Percentiles rank a stretch among this genome's conserved stretches.
These are phyloP conservation scores for Xestoiulus laeticollis DNA, from an alignment of 2,888 invertebrate species.

Conservation along the genomic window DNA sequence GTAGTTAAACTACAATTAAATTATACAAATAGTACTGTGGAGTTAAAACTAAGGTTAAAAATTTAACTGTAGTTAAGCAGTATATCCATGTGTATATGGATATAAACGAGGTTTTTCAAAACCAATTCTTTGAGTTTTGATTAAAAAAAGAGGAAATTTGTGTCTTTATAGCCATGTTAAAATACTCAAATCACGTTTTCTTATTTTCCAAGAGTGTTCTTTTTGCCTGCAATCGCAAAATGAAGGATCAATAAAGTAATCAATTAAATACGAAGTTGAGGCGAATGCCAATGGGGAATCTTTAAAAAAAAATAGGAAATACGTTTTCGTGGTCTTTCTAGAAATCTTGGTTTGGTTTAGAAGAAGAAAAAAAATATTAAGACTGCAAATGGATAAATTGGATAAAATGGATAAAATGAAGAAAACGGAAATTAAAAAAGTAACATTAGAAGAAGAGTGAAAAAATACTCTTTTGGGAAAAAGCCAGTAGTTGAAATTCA, in stretches of 20 bases:
- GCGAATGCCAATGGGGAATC: conserved; percentile 16
- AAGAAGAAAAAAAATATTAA: conserved; percentile 2
- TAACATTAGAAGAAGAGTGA: neutral
- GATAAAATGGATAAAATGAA: neutral
- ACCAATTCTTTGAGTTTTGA: neutral
- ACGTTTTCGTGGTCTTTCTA: neutral
- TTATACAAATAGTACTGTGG: too few relatives aligned
- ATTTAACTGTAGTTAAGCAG: too few relatives aligned
- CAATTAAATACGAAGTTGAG: neutral
- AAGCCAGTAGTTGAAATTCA: neutral
- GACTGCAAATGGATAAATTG: conserved; percentile 17
- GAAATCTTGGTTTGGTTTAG: neutral
- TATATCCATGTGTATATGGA: too few relatives aligned
- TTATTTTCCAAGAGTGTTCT: neutral
- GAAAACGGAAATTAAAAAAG: conserved; percentile 26
- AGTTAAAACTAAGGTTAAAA: too few relatives aligned
- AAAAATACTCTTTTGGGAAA: neutral
- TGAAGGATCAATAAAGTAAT: conserved; percentile 26
- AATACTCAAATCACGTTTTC: neutral
- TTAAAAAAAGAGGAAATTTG: neutral
- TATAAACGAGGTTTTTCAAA: too few relatives aligned
- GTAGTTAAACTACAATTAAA: too few relatives aligned
- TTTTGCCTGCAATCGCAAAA: neutral
- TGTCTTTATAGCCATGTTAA: neutral
- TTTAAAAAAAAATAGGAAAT: conserved; percentile 26